These are phyloP conservation scores for Hippocampus comes DNA, from an alignment of 2,113 vertebrate species.

Conservation along the genomic window DNA sequence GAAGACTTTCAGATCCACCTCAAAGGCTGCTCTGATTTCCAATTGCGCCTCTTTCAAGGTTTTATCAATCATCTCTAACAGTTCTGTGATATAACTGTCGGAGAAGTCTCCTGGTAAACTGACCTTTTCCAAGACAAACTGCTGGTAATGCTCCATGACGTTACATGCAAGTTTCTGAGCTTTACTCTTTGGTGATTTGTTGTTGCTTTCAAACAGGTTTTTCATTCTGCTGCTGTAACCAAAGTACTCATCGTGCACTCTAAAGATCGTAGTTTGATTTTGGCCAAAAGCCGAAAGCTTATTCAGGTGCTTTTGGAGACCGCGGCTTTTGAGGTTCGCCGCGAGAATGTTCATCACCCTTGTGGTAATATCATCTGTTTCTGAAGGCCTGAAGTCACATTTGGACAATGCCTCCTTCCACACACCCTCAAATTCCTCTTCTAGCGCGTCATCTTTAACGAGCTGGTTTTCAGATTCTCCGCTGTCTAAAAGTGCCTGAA, in stretches of 20 bases:
- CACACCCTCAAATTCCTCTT: slow-evolving; percentile 64
- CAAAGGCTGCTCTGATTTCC: slow-evolving; percentile 53
- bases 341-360: slow-evolving; percentile 53
- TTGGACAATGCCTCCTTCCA: slow-evolving; percentile 63
- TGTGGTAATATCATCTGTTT: slow-evolving; percentile 54
- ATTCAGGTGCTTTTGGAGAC: slow-evolving; percentile 58
- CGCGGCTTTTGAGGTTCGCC: slow-evolving; percentile 55
- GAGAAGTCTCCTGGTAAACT: slow-evolving; percentile 56
- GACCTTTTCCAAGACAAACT: slow-evolving; percentile 54
- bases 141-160: slow-evolving; percentile 49
- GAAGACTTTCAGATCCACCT: slow-evolving; percentile 60
- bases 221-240: slow-evolving; percentile 63
- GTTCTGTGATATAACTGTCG: slow-evolving; percentile 59
- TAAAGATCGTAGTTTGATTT: slow-evolving; percentile 35
- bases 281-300: slow-evolving; percentile 34
- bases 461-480: slow-evolving; percentile 46
- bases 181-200: slow-evolving; percentile 38
- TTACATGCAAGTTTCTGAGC: slow-evolving; percentile 36
- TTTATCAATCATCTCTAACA: slow-evolving; percentile 64
- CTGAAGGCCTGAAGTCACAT: slow-evolving; percentile 50
- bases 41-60: slow-evolving; percentile 42
- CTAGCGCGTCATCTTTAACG: slow-evolving; percentile 49
- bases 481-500: slow-evolving; percentile 47
- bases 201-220: slow-evolving; percentile 58
- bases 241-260: slow-evolving; percentile 59